Conservation (phyloP, 2,113 vertebrate genomes). For the Leucoraja erinaceus region DNA sequence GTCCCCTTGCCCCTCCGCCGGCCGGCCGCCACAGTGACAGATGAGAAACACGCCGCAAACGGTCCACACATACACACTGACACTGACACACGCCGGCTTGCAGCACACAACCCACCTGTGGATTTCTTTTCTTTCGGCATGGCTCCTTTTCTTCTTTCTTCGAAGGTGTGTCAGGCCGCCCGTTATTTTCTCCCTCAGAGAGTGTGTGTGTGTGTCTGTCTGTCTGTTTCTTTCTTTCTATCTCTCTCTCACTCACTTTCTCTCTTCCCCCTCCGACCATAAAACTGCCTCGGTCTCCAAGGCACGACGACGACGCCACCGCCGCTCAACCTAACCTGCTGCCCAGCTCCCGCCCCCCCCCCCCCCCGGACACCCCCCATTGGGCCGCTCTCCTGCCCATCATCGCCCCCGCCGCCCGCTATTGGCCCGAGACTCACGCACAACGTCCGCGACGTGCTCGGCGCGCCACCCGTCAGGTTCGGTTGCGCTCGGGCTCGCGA, state of each 20-base stretch:
- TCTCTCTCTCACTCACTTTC: background rate
- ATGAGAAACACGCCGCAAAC: background rate
- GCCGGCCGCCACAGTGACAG: background rate
- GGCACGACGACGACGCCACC: background rate
- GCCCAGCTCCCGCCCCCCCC: background rate
- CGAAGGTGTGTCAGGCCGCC: too few relatives aligned
- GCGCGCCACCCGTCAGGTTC: background rate
- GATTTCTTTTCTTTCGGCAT: constrained; percentile 36
- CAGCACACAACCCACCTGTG: constrained; percentile 24
- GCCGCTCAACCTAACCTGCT: background rate
- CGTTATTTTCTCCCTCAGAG: too few relatives aligned
- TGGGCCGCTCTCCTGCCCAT: background rate
- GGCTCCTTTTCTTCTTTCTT: background rate
- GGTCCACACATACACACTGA: background rate
- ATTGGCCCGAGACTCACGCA: background rate
- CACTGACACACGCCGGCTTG: background rate
- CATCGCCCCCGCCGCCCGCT: background rate
- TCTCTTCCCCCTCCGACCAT: background rate
- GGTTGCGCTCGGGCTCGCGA: background rate
- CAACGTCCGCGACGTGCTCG: too few relatives aligned
- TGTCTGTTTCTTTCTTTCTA: too few relatives aligned
- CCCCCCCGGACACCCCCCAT: background rate
- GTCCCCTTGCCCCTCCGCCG: background rate
- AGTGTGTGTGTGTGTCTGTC: too few relatives aligned
- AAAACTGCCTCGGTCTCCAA: background rate